These are phyloP conservation scores for Pseudomyrmex pallidus DNA, from an alignment of 1,140 invertebrate genomes.

Conservation along the genomic window DNA sequence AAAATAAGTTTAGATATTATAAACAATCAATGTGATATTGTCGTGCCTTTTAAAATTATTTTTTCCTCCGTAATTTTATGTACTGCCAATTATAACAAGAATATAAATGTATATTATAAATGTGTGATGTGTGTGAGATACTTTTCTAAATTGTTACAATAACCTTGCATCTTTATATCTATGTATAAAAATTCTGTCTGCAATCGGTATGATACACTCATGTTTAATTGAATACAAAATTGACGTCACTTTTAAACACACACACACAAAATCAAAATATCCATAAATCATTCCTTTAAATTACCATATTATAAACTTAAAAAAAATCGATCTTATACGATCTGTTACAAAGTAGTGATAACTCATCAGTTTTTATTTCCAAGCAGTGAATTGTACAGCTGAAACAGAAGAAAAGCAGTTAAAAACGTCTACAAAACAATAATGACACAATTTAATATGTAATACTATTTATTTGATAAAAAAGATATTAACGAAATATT, in stretches of 20 bases:
- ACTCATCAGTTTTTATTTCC: too few species aligned
- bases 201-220: slow-evolving; percentile 27
- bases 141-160: slow-evolving; percentile 44
- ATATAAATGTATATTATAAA: slow-evolving; percentile 22
- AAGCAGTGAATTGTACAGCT: too few species aligned
- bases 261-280: too few species aligned
- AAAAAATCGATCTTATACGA: too few species aligned
- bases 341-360: too few species aligned
- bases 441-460: too few species aligned
- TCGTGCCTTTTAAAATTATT: slow-evolving; percentile 69
- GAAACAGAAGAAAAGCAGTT: too few species aligned
- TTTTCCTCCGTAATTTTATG: slow-evolving; percentile 32
- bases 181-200: slow-evolving; percentile 10
- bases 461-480: too few species aligned
- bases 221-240: slow-evolving; percentile 56
- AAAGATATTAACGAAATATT: too few species aligned
- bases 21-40: slow-evolving; percentile 75
- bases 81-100: slow-evolving; percentile 60
- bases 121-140: slow-evolving; percentile 11
- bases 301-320: too few species aligned
- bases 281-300: too few species aligned
- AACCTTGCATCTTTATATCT: slow-evolving; percentile 16
- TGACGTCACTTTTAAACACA: neutral
- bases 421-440: too few species aligned
- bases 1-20: slow-evolving; percentile 32